Percentiles rank a stretch among this genome's conserved stretches.
These are phyloP conservation scores for Cyphomyrus plagiostoma DNA, from an alignment of 2,113 vertebrate genomes.

Conservation along the genomic window DNA sequence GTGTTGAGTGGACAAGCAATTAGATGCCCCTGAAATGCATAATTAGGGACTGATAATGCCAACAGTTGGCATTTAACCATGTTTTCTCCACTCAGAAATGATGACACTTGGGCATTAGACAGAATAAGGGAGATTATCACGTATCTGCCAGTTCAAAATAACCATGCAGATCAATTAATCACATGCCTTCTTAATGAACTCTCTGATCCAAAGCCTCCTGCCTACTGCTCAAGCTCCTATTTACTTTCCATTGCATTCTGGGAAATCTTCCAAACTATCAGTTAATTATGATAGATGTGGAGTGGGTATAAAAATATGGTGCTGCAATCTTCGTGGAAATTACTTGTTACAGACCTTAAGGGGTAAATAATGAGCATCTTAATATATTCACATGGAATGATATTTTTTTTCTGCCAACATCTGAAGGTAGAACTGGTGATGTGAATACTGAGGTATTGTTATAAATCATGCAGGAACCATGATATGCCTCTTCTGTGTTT, in stretches of 20 bases:
- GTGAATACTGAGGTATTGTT: neutral
- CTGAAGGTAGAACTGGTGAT: neutral
- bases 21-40: conserved; percentile 19
- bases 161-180: conserved; percentile 14
- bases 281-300: conserved; percentile 8
- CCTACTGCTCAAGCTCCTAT: neutral
- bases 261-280: conserved; percentile 15
- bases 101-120: conserved; percentile 18
- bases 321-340: neutral
- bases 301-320: conserved; percentile 9
- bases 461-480: neutral
- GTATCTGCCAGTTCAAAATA: conserved; percentile 25
- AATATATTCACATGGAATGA: neutral
- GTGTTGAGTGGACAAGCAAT: conserved; percentile 20
- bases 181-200: conserved; percentile 10
- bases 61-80: conserved; percentile 22
- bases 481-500: neutral
- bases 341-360: neutral
- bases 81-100: conserved; percentile 21
- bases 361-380: conserved; percentile 3
- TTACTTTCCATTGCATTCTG: neutral
- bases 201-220: conserved; percentile 9
- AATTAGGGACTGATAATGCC: conserved; percentile 23
- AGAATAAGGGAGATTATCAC: conserved; percentile 20
- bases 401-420: neutral